phyloP scores from a whole-genome alignment of 2,113 vertebrate genomes.

The Prunella fulvescens region DNA sequence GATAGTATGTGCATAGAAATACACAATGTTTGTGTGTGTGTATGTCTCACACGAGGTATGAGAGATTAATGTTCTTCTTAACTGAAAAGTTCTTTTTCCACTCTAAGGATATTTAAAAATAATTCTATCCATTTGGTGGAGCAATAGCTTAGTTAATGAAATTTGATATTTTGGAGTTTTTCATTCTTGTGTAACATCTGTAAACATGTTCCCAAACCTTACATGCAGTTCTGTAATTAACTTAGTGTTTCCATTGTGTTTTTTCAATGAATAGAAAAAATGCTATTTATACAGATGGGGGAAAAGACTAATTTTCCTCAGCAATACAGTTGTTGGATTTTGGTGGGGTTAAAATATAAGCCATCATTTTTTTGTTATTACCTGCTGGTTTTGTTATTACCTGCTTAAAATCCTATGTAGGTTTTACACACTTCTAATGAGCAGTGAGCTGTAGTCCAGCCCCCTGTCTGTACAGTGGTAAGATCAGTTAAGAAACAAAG shows the following conservation, averaged over 20 bases:
- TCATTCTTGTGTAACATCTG: background rate
- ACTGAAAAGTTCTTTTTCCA: background rate
- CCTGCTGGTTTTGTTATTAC: background rate
- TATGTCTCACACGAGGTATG: background rate
- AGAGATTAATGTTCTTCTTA: background rate
- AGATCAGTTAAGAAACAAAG: background rate
- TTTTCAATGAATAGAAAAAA: background rate
- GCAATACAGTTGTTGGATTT: background rate
- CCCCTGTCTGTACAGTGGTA: background rate
- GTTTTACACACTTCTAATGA: background rate
- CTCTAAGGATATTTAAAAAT: background rate
- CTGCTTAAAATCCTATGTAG: background rate
- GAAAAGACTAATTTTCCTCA: background rate
- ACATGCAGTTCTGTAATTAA: background rate
- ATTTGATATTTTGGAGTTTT: background rate
- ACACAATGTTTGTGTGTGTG: background rate
- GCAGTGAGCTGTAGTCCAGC: background rate
- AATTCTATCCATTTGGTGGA: slow-evolving; percentile 4
- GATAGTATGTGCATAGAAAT: background rate
- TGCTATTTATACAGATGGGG: background rate
- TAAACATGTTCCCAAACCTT: background rate
- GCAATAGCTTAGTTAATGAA: slow-evolving; percentile 16
- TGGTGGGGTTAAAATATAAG: background rate
- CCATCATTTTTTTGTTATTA: background rate
- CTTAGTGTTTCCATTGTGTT: background rate